phyloP scores from a whole-genome alignment of 2,113 vertebrate species.

The Empidonax alnorum region DNA sequence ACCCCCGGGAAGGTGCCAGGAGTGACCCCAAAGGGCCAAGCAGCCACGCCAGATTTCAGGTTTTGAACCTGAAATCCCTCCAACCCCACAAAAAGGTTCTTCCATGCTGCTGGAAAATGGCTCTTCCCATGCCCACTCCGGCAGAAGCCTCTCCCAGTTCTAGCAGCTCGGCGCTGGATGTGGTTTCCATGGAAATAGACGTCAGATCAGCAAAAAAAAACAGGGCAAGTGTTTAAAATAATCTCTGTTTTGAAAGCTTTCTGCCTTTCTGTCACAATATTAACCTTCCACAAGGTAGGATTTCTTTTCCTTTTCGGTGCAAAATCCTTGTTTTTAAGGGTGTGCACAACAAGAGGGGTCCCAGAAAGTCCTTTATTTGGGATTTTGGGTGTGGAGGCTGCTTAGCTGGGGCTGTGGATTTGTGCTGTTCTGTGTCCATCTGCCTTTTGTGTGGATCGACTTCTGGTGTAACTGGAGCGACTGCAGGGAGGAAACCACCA shows the following conservation, averaged over 20 bases:
- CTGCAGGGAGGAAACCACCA: background rate
- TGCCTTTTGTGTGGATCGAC: background rate
- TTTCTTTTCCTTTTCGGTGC: background rate
- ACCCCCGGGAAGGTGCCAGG: rapidly evolving
- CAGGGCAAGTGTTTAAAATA: conserved; percentile 74
- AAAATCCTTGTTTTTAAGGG: background rate
- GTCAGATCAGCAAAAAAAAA: conserved; percentile 66
- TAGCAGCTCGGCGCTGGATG: conserved; percentile 64
- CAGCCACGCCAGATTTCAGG: rapidly evolving
- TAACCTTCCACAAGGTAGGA: conserved; percentile 64
- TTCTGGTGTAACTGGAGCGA: background rate
- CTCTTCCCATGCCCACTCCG: background rate
- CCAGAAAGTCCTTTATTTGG: background rate
- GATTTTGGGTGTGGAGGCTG: background rate
- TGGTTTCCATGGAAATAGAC: conserved; percentile 84
- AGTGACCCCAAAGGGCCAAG: background rate
- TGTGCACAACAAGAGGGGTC: background rate
- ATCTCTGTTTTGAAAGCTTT: conserved; percentile 78
- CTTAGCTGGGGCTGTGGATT: background rate
- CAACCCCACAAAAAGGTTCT: background rate
- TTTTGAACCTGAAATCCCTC: background rate
- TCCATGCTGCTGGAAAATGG: conserved; percentile 14
- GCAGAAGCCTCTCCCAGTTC: conserved; percentile 64
- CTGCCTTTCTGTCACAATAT: conserved; percentile 75
- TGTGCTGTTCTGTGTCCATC: background rate